Evolutionary conservation across 2,888 invertebrate species (phyloP).

Genomic region (Bimastos eiseni): DNA sequence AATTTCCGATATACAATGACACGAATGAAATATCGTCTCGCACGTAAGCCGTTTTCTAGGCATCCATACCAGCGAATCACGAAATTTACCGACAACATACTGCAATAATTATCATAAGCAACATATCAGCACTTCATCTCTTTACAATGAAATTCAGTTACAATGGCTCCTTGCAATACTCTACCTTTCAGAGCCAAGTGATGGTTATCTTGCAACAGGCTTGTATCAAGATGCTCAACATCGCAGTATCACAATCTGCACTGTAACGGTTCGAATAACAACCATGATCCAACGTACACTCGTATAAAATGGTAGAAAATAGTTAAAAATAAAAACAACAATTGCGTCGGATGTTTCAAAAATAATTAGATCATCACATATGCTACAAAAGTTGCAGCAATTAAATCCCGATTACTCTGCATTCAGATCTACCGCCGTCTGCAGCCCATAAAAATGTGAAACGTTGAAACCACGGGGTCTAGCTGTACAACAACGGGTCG

Average conservation of each 20-base stretch:
- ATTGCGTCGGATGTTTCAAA: background rate
- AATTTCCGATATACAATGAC: background rate
- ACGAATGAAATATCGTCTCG: too few species aligned
- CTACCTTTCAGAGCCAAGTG: background rate
- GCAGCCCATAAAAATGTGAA: background rate
- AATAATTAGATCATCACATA: background rate
- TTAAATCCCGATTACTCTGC: background rate
- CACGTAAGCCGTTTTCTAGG: background rate
- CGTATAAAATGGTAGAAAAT: background rate
- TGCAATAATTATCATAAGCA: background rate
- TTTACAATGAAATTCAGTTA: background rate
- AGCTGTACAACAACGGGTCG: background rate
- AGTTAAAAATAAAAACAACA: background rate
- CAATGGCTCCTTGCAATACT: background rate
- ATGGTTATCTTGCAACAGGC: background rate
- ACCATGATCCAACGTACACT: background rate
- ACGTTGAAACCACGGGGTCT: background rate
- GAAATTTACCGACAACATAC: background rate
- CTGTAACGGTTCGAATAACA: background rate
- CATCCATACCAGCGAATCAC: background rate
- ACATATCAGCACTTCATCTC: background rate
- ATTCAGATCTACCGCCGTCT: background rate
- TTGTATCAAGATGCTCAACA: background rate
- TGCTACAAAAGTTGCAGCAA: background rate
- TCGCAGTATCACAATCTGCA: background rate